Percentiles rank a stretch among this genome's conserved stretches.
Conservation (phyloP, 37 sponge, comb jelly and placozoan species). For the Halisarca cf. caerulea region DNA sequence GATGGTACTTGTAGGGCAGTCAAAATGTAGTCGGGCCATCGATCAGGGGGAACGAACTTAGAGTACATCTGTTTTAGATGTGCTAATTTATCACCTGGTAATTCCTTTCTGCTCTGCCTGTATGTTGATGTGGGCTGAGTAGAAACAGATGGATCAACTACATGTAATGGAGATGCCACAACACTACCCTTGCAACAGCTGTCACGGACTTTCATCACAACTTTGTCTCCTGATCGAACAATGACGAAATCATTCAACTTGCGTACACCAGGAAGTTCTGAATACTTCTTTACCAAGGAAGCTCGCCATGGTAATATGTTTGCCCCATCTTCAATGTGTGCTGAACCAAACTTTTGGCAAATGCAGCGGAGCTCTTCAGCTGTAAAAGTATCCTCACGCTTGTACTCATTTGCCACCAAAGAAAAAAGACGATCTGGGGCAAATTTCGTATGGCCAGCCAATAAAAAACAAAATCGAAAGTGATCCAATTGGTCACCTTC, state of each 20-base stretch:
- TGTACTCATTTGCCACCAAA: background rate
- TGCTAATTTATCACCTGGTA: background rate
- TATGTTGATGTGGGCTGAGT: background rate
- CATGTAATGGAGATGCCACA: background rate
- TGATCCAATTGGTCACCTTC: background rate
- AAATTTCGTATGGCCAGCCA: slow-evolving; percentile 4
- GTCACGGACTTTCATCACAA: background rate
- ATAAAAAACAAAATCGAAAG: slow-evolving; percentile 10
- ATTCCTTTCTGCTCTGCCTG: background rate
- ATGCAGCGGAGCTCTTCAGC: background rate
- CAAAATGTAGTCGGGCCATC: background rate
- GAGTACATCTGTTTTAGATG: background rate
- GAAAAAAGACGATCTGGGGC: slow-evolving; percentile 10
- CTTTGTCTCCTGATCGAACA: background rate
- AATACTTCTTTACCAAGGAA: background rate
- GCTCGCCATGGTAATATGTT: background rate
- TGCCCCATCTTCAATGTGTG: background rate
- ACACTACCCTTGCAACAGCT: background rate
- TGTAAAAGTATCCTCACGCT: background rate
- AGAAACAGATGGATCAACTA: background rate
- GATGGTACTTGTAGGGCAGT: no score
- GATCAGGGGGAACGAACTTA: background rate
- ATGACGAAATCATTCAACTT: background rate
- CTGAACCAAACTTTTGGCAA: background rate
- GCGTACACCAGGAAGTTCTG: background rate